phyloP scores from a whole-genome alignment of 2,113 vertebrate species.

The Channa argus region DNA sequence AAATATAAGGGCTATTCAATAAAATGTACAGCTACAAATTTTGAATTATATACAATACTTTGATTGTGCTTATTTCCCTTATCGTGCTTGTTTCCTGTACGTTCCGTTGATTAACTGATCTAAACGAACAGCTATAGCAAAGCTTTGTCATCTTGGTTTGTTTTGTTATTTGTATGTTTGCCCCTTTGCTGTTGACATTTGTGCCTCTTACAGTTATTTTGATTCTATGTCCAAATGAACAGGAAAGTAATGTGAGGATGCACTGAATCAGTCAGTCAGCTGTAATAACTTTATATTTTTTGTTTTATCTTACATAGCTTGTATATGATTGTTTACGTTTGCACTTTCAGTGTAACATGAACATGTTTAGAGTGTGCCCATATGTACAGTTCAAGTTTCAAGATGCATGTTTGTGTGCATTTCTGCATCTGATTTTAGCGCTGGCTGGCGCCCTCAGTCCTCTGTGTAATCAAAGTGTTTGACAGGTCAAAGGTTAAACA shows the following conservation, averaged over 20 bases:
- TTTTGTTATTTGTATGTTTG: slow-evolving; percentile 11
- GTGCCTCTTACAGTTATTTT: neutral
- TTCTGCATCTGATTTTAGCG: slow-evolving; percentile 16
- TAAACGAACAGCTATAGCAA: neutral
- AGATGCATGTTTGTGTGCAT: neutral
- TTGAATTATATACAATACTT: neutral
- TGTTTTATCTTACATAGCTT: too few relatives aligned
- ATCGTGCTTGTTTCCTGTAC: neutral
- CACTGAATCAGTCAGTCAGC: neutral
- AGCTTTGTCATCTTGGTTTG: slow-evolving; percentile 9
- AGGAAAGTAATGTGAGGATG: neutral
- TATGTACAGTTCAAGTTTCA: neutral
- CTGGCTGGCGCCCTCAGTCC: slow-evolving; percentile 4
- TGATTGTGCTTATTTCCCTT: neutral
- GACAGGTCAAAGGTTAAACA: slow-evolving; percentile 57
- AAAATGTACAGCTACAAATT: neutral
- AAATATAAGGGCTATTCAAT: too few relatives aligned
- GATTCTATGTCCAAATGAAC: neutral
- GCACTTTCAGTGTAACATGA: neutral
- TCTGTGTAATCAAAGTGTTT: slow-evolving; percentile 39
- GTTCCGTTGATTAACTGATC: slow-evolving; percentile 1
- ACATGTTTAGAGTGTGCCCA: neutral
- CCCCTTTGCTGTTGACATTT: slow-evolving; percentile 1
- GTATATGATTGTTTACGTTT: neutral
- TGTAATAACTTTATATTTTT: too few relatives aligned